Conservation (phyloP, 1,140 invertebrate species). For the Neotoxoptera formosana region DNA sequence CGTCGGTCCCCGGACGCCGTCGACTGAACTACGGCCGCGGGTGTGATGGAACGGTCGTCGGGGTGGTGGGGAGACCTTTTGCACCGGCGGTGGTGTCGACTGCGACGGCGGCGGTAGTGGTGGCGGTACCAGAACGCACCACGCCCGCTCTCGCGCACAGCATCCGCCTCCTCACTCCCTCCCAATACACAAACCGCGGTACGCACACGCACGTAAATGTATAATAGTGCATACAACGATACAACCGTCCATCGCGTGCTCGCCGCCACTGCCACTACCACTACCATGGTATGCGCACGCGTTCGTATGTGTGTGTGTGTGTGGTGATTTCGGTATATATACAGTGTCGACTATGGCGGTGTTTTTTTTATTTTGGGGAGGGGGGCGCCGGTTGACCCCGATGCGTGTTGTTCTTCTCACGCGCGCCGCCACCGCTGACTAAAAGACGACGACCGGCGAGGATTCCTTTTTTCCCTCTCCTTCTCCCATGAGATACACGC, state of each 20-base stretch:
- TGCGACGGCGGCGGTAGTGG: not conserved
- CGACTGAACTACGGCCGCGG: not conserved
- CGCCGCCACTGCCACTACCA: not conserved
- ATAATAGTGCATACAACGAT: conserved; percentile 1
- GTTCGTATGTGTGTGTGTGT: not conserved
- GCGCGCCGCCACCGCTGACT: not conserved
- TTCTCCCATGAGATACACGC: not conserved
- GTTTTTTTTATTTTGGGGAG: not conserved
- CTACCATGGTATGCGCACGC: not conserved
- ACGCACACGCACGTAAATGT: not conserved
- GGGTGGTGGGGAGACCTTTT: conserved; percentile 39
- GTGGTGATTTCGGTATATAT: not conserved
- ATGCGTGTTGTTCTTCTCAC: conserved; percentile 29
- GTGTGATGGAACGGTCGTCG: not conserved
- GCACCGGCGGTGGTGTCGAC: conserved; percentile 28
- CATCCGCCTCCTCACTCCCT: not conserved
- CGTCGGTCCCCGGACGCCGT: not conserved
- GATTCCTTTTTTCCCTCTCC: not conserved
- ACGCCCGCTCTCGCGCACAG: conserved; percentile 52
- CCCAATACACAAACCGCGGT: not conserved
- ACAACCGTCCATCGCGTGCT: not conserved
- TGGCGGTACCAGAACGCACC: conserved; percentile 34
- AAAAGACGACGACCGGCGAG: not conserved
- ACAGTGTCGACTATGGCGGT: not conserved
- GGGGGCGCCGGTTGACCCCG: not conserved